These are phyloP conservation scores for Tetranychus piercei DNA, from an alignment of 2,888 invertebrate genomes.

Conservation along the genomic window DNA sequence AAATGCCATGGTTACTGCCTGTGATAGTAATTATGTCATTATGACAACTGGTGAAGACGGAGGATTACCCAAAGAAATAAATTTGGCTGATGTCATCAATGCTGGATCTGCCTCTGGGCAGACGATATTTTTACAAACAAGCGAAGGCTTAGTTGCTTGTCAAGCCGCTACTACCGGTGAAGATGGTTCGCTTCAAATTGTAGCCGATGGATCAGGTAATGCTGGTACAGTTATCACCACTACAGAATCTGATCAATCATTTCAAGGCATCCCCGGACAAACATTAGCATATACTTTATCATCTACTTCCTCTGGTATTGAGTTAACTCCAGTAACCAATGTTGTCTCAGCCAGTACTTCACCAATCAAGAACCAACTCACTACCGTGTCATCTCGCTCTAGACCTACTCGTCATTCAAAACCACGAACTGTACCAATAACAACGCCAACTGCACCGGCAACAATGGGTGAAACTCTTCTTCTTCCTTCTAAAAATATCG, in stretches of 20 bases:
- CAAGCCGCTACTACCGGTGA: slow-evolving; percentile 9
- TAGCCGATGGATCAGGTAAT: slow-evolving; percentile 8
- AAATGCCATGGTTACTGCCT: slow-evolving; percentile 14
- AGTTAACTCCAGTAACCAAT: slow-evolving; percentile 15
- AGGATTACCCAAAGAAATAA: slow-evolving; percentile 14
- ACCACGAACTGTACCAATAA: neutral
- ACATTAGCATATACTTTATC: slow-evolving; percentile 14
- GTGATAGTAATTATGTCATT: slow-evolving; percentile 18
- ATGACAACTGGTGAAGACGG: slow-evolving; percentile 19
- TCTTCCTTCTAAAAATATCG: neutral
- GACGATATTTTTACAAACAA: slow-evolving; percentile 17
- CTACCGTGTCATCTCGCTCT: neutral
- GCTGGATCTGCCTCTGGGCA: slow-evolving; percentile 15
- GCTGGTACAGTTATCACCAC: neutral
- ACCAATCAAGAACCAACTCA: neutral
- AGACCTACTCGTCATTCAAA: neutral
- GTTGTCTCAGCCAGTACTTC: neutral
- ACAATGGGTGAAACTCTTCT: neutral
- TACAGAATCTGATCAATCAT: slow-evolving; percentile 9
- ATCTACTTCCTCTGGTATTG: slow-evolving; percentile 14
- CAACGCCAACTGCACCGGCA: neutral
- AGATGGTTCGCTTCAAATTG: slow-evolving; percentile 14
- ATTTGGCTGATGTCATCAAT: slow-evolving; percentile 16
- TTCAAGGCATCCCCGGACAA: slow-evolving; percentile 8
- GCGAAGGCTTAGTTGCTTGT: slow-evolving; percentile 19